Conservation (phyloP, 2,888 invertebrate species). For the Ochropleura leucogaster region DNA sequence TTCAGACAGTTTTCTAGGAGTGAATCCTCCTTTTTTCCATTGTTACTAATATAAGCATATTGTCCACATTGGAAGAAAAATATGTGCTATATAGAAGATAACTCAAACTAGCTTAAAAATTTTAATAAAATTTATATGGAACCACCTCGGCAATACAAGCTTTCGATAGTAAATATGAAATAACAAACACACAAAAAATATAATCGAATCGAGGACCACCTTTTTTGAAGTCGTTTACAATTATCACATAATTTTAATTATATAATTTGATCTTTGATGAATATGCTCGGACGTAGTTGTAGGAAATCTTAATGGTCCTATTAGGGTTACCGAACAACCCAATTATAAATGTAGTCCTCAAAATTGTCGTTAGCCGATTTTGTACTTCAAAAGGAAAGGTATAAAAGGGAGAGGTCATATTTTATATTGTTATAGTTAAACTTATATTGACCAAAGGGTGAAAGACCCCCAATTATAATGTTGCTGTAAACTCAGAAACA, state of each 20-base stretch:
- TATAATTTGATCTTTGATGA: background rate
- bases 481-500: slow-evolving; percentile 2
- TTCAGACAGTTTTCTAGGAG: no score
- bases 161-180: no score
- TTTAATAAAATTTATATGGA: no score
- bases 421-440: slow-evolving; percentile 34
- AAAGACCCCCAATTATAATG: slow-evolving; percentile 29
- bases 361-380: slow-evolving; percentile 42
- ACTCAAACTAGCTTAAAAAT: no score
- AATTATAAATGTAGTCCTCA: slow-evolving; percentile 34
- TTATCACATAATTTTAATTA: background rate
- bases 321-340: slow-evolving; percentile 28
- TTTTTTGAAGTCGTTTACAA: background rate
- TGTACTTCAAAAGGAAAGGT: slow-evolving; percentile 33
- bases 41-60: no score
- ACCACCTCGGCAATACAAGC: no score
- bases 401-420: slow-evolving; percentile 29
- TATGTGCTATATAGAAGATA: no score
- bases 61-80: no score
- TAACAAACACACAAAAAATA: no score
- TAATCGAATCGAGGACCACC: no score
- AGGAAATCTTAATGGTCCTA: background rate
- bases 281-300: background rate
- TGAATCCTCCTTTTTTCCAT: no score
- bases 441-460: slow-evolving; percentile 9